Evolutionary conservation across 2,888 invertebrate genomes (phyloP).

Genomic region (Periphyllus acericola): DNA sequence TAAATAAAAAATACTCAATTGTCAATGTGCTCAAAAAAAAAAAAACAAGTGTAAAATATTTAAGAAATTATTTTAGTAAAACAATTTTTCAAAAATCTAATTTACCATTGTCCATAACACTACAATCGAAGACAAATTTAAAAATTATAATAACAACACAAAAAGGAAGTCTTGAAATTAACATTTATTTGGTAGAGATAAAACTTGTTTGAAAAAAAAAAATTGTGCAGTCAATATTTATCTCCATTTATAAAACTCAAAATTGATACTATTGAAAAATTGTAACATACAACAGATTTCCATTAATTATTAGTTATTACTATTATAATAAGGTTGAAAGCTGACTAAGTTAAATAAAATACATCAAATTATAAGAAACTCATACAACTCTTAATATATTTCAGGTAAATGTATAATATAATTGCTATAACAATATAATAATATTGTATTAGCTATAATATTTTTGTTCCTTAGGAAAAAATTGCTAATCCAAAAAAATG

Average conservation of each 20-base stretch:
- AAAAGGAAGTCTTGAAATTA: no score
- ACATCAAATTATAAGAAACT: not conserved
- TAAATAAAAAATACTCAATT: no score
- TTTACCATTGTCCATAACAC: no score
- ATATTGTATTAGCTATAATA: no score
- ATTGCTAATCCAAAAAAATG: not conserved
- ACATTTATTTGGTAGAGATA: not conserved
- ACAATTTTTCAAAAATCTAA: no score
- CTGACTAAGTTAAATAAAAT: not conserved
- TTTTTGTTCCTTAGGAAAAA: not conserved
- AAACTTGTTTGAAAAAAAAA: not conserved
- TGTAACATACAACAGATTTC: not conserved
- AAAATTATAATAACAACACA: no score
- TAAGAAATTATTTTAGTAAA: no score
- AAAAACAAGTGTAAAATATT: no score
- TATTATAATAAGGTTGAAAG: not conserved
- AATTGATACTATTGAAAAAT: not conserved
- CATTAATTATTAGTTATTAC: no score
- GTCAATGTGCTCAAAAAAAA: no score
- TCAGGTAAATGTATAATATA: not conserved
- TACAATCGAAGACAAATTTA: no score
- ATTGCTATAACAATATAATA: not conserved
- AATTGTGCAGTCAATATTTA: not conserved
- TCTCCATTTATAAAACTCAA: not conserved
- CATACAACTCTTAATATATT: not conserved